These are phyloP conservation scores for Zaprionus lachaisei DNA, from an alignment of 1,140 invertebrate genomes.

Conservation along the genomic window DNA sequence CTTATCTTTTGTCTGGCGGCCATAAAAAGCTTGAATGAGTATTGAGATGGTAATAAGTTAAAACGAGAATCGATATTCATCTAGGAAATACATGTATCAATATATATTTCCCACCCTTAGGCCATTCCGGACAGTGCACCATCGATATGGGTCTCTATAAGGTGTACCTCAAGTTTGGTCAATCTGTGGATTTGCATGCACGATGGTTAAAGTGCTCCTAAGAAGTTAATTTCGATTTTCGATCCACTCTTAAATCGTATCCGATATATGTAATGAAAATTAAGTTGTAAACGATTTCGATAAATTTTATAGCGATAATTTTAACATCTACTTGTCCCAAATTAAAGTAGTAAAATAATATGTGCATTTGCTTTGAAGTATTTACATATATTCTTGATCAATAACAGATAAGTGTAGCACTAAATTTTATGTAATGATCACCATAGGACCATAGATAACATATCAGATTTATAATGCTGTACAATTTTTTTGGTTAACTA, in stretches of 20 bases:
- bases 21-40: slow-evolving; percentile 24
- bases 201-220: slow-evolving; percentile 52
- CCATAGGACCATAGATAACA: too few species aligned
- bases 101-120: slow-evolving; percentile 13
- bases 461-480: too few species aligned
- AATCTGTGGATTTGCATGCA: slow-evolving; percentile 31
- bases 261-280: slow-evolving; percentile 36
- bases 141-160: slow-evolving; percentile 41
- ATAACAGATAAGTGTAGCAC: too few species aligned
- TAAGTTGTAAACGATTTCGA: neutral
- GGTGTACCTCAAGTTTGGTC: slow-evolving; percentile 26
- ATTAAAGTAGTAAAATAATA: neutral
- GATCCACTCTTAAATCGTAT: too few species aligned
- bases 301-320: neutral
- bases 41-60: slow-evolving; percentile 40
- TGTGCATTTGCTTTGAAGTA: neutral
- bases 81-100: neutral
- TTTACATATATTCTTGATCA: neutral
- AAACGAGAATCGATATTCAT: neutral
- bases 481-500: too few species aligned
- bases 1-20: neutral
- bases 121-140: slow-evolving; percentile 54
- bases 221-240: slow-evolving; percentile 1
- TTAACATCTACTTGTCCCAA: neutral
- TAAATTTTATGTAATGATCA: too few species aligned